A percentile compares a stretch with the other conserved stretches of the same genome.
These are phyloP conservation scores for Mionectes olivaceus DNA, from an alignment of 2,797 vertebrate species.

Conservation along the genomic window DNA sequence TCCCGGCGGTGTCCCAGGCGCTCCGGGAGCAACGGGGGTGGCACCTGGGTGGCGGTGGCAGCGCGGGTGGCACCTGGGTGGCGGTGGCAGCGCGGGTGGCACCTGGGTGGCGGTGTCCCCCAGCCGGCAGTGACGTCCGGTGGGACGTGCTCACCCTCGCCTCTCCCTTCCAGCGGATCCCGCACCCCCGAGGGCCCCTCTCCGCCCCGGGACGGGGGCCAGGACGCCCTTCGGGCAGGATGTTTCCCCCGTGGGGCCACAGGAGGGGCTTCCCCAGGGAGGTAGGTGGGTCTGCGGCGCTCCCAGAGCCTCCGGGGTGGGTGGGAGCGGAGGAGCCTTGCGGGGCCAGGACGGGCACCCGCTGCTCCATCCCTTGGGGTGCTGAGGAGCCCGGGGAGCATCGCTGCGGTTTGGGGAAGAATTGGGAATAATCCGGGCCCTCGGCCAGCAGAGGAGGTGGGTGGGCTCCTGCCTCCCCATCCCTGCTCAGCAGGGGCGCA, in stretches of 20 bases:
- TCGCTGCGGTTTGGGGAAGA: rapidly evolving
- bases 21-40: not conserved
- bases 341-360: rapidly evolving
- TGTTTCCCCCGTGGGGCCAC: not conserved
- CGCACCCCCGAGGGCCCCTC: not conserved
- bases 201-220: not conserved
- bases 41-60: too few species aligned
- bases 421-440: rapidly evolving
- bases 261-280: not conserved
- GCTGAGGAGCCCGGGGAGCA: rapidly evolving
- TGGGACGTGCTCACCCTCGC: not conserved
- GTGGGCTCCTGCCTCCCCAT: rapidly evolving
- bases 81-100: not conserved
- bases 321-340: not conserved
- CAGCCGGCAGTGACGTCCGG: not conserved
- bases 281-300: not conserved
- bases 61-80: too few species aligned
- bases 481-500: not conserved
- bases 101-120: not conserved
- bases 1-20: not conserved
- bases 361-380: rapidly evolving
- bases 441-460: rapidly evolving
- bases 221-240: not conserved
- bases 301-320: rapidly evolving
- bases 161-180: not conserved